These are phyloP conservation scores for Acrobeloides nanus DNA, from an alignment of 2,888 invertebrate species.

Conservation along the genomic window DNA sequence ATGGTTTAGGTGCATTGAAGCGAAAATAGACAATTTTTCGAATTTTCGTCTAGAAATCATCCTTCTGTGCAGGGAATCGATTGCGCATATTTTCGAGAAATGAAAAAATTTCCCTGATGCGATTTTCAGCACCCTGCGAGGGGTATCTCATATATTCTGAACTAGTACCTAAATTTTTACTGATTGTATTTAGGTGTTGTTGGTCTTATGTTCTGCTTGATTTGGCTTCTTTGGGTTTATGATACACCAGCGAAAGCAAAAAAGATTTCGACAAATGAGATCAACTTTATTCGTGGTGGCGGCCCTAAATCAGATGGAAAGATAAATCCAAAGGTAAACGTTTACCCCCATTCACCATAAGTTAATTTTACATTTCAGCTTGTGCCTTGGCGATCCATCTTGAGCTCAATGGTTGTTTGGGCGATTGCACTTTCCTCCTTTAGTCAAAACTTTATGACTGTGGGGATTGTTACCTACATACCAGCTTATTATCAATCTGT, in stretches of 20 bases:
- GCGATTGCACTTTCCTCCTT: constrained; percentile 45
- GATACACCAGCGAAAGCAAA: constrained; percentile 35
- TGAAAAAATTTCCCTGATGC: too few species aligned
- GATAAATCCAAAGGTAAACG: constrained; percentile 3
- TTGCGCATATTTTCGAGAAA: too few species aligned
- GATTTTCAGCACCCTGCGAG: too few species aligned
- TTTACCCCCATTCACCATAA: not conserved
- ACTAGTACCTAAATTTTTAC: too few species aligned
- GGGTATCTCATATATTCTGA: too few species aligned
- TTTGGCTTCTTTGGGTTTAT: constrained; percentile 36
- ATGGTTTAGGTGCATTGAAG: too few species aligned
- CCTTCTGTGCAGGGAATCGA: too few species aligned
- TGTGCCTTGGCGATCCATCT: constrained; percentile 34
- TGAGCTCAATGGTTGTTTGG: constrained; percentile 45
- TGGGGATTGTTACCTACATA: constrained; percentile 49
- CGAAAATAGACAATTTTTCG: too few species aligned
- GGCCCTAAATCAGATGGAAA: constrained; percentile 3
- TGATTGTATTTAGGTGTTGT: constrained; percentile 36
- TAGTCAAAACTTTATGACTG: constrained; percentile 51
- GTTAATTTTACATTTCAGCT: constrained; percentile 6
- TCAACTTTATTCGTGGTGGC: constrained; percentile 23
- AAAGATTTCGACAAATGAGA: constrained; percentile 32
- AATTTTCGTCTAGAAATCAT: too few species aligned
- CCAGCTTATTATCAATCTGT: constrained; percentile 49
- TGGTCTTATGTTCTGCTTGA: constrained; percentile 37